A percentile compares a stretch with the other conserved stretches of the same genome.
These are phyloP conservation scores for Cheirogaleus medius DNA, from an alignment of 2,113 vertebrate genomes.

Conservation along the genomic window DNA sequence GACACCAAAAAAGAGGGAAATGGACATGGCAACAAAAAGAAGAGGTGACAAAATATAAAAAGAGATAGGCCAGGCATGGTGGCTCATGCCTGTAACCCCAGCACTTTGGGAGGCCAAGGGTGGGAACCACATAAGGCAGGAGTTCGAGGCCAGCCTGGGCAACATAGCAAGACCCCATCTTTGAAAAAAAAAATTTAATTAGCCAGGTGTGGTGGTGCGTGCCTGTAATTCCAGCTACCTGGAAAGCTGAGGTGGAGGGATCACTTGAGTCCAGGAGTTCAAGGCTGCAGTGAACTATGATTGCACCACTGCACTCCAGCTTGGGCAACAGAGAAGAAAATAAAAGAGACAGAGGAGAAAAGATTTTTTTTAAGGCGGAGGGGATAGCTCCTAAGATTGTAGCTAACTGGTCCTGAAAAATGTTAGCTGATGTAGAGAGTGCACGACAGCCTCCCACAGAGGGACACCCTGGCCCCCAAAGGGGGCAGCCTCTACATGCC, in stretches of 20 bases:
- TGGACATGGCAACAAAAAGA: background rate
- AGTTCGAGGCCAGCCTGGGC: background rate
- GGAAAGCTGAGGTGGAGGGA: background rate
- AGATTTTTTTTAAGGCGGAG: background rate
- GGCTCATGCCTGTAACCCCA: too few relatives aligned
- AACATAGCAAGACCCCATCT: background rate
- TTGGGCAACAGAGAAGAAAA: background rate
- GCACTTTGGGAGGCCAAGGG: too few relatives aligned
- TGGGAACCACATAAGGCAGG: too few relatives aligned
- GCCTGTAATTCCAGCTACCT: too few relatives aligned
- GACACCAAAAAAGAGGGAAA: background rate
- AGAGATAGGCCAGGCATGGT: background rate
- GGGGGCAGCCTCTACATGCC: background rate
- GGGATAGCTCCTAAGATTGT: background rate
- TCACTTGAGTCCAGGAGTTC: background rate
- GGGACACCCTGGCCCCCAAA: slow-evolving; percentile 44
- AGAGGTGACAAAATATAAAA: background rate
- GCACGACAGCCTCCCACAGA: slow-evolving; percentile 81
- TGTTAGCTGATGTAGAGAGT: slow-evolving; percentile 16
- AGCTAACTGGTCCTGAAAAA: background rate
- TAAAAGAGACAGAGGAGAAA: background rate
- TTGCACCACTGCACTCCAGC: background rate
- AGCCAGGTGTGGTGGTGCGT: too few relatives aligned
- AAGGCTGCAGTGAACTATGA: background rate
- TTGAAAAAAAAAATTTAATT: background rate